Base-by-base conservation (phyloP, 1,140 invertebrate genomes). In the Aphelinus certus region DNA sequence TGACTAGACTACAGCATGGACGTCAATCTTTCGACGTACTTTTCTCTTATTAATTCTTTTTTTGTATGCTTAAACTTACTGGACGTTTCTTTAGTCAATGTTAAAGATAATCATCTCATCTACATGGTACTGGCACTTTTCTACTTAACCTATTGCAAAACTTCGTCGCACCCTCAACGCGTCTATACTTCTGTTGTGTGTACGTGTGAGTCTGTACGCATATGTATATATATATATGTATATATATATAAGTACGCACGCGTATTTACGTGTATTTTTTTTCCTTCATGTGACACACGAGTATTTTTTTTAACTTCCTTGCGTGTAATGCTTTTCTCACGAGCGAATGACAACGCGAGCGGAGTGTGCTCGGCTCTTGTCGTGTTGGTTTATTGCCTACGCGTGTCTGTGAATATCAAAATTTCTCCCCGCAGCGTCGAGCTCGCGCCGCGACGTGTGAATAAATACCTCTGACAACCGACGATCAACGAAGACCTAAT, bases 51-150 rank as follows among this genome's bases (percentile, higher is more conserved):
- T 62, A 57, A n/a, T 61, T 67, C 2, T 57, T 69, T 67, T 77
- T 77, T 78, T 74, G 71, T 83, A 79, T 79, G 82, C 86, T 88
- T 88, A 88, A 87, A 82, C 79, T 88, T 88, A 88, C 81, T 88
- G 87, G 87, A 88, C 87, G 87, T 88, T 87, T 76, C 42, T 79
- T 81, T 77, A 83, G 82, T 85, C 82, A 85, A 81, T 81, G 76
- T 85, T 86, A 85, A 78, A 85, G 80, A 83, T 82, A 83, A 84
- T 85, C 76, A 77, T 79, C 77, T 81, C 68, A 67, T 80, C 78
- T 81, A 83, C 77, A 9, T 84, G 78, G 79, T 88, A 88, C 86
- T 88, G 86, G 86, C 86, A 88, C 86, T 88, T 88, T 88, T 87
- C 86, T 87, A 88, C 85, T 87, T 88, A 84, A 82, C 81, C 83